Evolutionary conservation across 2,113 vertebrate genomes (phyloP).

Genomic region (Hippotragus niger): DNA sequence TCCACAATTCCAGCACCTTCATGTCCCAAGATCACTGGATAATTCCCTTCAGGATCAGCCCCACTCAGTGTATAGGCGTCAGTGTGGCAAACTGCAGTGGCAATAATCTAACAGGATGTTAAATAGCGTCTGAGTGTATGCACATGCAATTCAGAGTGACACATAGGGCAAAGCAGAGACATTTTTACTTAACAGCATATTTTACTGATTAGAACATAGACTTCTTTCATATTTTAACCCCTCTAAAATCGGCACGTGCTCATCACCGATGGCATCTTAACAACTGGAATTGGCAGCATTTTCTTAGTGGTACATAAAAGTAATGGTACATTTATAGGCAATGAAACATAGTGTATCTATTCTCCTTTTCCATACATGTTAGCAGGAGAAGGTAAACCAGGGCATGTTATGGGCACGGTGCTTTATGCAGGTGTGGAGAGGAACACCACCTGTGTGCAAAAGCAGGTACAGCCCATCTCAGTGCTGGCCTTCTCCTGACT

Average conservation of each 20-base stretch:
- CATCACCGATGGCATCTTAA: not conserved
- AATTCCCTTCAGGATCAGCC: constrained; percentile 84
- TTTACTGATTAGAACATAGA: not conserved
- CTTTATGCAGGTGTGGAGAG: not conserved
- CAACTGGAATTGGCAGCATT: not conserved
- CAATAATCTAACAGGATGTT: constrained; percentile 75
- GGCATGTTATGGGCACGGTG: not conserved
- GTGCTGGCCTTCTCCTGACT: not conserved
- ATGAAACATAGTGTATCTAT: not conserved
- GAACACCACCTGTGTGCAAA: not conserved
- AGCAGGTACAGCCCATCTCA: not conserved
- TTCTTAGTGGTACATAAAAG: not conserved
- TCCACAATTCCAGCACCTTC: constrained; percentile 88
- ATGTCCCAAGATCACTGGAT: constrained; percentile 86
- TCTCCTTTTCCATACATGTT: not conserved
- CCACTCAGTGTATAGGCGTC: constrained; percentile 87
- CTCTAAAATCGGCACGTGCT: not conserved
- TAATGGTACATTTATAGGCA: not conserved
- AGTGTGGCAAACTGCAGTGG: constrained; percentile 86
- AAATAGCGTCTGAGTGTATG: not conserved
- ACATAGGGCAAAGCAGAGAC: not conserved
- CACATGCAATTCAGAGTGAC: not conserved
- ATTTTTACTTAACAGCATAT: not conserved
- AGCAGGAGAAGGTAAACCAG: not conserved
- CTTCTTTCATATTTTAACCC: not conserved